Evolutionary conservation across 2,113 vertebrate species (phyloP).

Genomic region (Cygnus buccinator): DNA sequence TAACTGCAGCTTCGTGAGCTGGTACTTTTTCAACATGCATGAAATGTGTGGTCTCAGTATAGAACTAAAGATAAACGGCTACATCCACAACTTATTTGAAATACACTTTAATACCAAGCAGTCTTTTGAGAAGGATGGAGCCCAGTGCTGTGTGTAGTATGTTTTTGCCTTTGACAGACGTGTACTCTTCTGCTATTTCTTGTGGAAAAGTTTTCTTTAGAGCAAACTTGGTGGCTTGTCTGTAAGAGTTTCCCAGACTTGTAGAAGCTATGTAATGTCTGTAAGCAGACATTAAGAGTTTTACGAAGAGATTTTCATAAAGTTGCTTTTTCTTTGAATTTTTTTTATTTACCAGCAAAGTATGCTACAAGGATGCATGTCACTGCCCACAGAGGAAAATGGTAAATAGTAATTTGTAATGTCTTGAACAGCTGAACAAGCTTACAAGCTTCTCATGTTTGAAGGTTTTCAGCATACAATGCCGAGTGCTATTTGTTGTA

Average conservation of each 20-base stretch:
- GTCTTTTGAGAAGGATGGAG: neutral
- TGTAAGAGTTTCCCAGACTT: neutral
- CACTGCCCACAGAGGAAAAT: neutral
- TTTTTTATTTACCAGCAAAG: neutral
- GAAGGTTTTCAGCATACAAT: neutral
- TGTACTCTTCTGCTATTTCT: accelerated
- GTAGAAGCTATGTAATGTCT: neutral
- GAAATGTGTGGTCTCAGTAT: neutral
- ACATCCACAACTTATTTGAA: neutral
- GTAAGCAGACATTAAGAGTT: neutral
- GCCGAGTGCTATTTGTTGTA: neutral
- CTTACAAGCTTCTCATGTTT: neutral
- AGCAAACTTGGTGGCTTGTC: neutral
- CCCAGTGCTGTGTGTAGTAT: neutral
- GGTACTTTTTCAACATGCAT: neutral
- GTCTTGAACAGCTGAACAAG: neutral
- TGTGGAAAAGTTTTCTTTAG: neutral
- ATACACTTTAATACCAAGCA: neutral
- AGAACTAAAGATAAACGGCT: neutral
- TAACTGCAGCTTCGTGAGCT: neutral
- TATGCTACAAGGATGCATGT: accelerated
- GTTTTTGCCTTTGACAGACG: neutral
- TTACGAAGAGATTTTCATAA: neutral
- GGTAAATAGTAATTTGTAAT: neutral
- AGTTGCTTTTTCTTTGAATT: neutral